Percentiles rank a stretch among this genome's conserved stretches.
phyloP scores from a whole-genome alignment of 2,888 invertebrate species.

The Hartigia nigra region DNA sequence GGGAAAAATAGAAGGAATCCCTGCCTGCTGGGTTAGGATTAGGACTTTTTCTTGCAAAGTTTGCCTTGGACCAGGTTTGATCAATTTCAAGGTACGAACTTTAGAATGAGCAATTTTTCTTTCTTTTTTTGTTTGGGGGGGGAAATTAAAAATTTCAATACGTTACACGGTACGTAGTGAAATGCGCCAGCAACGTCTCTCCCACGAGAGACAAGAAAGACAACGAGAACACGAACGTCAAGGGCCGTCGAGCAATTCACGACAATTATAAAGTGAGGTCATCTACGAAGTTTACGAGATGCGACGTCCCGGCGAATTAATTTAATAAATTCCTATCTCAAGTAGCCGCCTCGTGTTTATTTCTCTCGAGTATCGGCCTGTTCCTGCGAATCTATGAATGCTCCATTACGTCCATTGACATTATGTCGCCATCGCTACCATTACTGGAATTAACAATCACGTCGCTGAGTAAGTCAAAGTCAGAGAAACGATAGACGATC shows the following conservation, averaged over 20 bases:
- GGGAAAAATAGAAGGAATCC: conserved; percentile 27
- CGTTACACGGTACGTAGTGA: not conserved
- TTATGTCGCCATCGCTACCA: not conserved
- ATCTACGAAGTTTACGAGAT: conserved; percentile 64
- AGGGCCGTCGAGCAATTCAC: conserved; percentile 39
- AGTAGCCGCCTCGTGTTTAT: not conserved
- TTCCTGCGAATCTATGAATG: not conserved
- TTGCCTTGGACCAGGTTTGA: not conserved
- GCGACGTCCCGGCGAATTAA: conserved; percentile 65
- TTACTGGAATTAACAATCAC: not conserved
- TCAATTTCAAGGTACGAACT: not conserved
- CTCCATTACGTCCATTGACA: not conserved
- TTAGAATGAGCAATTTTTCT: not conserved
- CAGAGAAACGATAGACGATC: not conserved
- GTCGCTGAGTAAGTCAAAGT: not conserved
- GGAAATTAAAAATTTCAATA: not conserved
- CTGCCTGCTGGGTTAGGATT: not conserved
- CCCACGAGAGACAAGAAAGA: not conserved
- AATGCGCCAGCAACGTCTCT: not conserved
- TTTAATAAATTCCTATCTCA: conserved; percentile 63
- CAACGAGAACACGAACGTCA: not conserved
- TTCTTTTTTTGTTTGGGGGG: too few species aligned
- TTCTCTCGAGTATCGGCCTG: not conserved
- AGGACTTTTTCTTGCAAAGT: not conserved
- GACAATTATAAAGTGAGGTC: conserved; percentile 66